Evolutionary conservation across 2,797 vertebrate genomes (phyloP), one percentile per base, ranked within the genome.

Genomic region (Salarias fasciatus): DNA sequence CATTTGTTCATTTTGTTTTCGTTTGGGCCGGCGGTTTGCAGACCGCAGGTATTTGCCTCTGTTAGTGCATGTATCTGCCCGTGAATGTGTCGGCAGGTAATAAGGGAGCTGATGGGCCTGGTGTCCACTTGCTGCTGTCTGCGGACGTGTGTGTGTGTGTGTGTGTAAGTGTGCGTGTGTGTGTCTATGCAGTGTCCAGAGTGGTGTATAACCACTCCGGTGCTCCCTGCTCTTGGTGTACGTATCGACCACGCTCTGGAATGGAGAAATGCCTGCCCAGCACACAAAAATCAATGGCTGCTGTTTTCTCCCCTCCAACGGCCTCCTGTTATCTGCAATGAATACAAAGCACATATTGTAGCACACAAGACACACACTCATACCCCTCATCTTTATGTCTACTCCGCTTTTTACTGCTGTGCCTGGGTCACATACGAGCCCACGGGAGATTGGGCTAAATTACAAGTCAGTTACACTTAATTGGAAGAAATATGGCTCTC

Each of bases 241-340:
- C 40, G 79, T 91, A 93, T 92, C 88, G 92, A 93, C 90, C 91
- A 84, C 68, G 64, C 84, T 80, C 72, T 86, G 88, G 86, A 91
- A 91, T 87, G 90, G 90, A 92, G 89, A 91, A 90, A 90, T 62
- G 88, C 79, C 88, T 86, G 90, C 80, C 82, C 80, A 89, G 89
- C 90, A 84, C 86, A 85, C 87, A 90, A 91, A n/a, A 93, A 93
- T 93, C 92, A 92, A 93, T 93, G 85, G 62, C 69, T 78, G 81
- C 86, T 90, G 84, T 86, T 87, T 88, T 85, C 81, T 80, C 71
- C 75, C 77, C 81, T 85, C 81, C 82, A 79, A 75, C 64, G 52
- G 78, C 71, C 87, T 86, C 75, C 71, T 83, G 82, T 89, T 88
- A 86, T 89, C 87, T 85, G 84, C 85, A 80, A 69, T 86, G 87